Evolutionary conservation across 1,140 invertebrate species (phyloP).

Genomic region (Archegozetes longisetosus): DNA sequence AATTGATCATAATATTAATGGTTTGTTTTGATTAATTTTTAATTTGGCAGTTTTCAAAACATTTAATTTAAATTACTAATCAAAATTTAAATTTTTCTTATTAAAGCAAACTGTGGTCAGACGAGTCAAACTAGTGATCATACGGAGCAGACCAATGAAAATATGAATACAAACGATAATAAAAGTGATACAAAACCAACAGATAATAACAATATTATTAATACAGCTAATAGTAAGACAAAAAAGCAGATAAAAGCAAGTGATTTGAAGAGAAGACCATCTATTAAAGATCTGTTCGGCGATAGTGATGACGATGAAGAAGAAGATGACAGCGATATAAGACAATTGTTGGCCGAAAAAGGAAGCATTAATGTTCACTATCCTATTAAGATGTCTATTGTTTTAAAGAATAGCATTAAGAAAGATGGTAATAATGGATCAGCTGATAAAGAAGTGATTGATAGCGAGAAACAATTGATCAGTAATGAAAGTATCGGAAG

Average conservation of each 20-base stretch:
- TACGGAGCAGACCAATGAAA: no score
- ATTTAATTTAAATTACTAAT: no score
- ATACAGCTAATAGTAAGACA: no score
- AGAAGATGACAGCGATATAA: constrained; percentile 19
- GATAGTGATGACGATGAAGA: constrained; percentile 15
- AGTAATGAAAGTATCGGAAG: no score
- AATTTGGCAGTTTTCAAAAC: no score
- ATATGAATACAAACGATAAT: constrained; percentile 12
- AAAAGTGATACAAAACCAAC: background rate
- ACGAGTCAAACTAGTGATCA: no score
- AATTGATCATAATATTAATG: no score
- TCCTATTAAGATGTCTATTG: constrained; percentile 13
- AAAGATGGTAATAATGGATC: constrained; percentile 1
- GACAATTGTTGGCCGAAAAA: constrained; percentile 33
- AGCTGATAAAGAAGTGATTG: background rate
- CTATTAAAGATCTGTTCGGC: constrained; percentile 12
- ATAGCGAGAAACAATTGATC: background rate
- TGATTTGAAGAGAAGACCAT: constrained; percentile 5
- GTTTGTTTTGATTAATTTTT: no score
- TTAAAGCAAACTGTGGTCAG: no score
- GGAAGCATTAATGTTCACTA: constrained; percentile 11
- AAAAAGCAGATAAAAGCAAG: no score
- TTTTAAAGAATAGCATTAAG: constrained; percentile 9
- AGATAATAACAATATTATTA: constrained; percentile 11
- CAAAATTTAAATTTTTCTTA: no score